Percentiles rank a stretch among this genome's conserved stretches.
These are phyloP conservation scores for Pandemis cinnamomeana DNA, from an alignment of 2,888 invertebrate species.

Conservation along the genomic window DNA sequence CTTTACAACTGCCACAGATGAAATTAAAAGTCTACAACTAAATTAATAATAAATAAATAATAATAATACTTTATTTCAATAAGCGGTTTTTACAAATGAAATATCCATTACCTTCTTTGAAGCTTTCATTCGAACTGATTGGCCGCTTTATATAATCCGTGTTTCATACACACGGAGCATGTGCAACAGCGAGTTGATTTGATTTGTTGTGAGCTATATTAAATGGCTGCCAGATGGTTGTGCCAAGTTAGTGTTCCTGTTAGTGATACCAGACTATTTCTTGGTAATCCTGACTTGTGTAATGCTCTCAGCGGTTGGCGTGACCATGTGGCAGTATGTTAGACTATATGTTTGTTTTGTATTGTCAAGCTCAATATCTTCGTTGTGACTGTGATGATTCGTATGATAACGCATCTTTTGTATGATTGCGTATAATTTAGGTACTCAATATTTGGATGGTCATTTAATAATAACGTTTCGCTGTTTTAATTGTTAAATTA, in stretches of 20 bases:
- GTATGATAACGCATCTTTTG: constrained; percentile 51
- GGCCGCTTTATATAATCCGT: not conserved
- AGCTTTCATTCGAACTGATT: not conserved
- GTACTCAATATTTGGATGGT: constrained; percentile 5
- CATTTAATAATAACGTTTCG: constrained; percentile 16
- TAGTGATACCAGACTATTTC: too few species aligned
- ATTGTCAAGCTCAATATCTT: constrained; percentile 68
- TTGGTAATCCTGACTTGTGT: not conserved
- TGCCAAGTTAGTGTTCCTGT: not conserved
- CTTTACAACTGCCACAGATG: not conserved
- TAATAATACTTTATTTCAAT: too few species aligned
- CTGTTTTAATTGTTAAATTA: not conserved
- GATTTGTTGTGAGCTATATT: not conserved
- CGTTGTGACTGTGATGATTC: constrained; percentile 59
- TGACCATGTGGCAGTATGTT: not conserved
- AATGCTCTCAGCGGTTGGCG: not conserved
- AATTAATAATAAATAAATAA: too few species aligned
- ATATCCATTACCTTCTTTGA: not conserved
- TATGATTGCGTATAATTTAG: constrained; percentile 46
- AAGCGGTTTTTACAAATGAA: too few species aligned
- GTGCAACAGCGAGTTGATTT: not conserved
- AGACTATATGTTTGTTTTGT: constrained; percentile 46
- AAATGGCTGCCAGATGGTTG: not conserved
- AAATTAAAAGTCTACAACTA: not conserved
- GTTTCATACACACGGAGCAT: not conserved